Evolutionary conservation across 2,797 vertebrate genomes (phyloP).

Genomic region (Lithobates pipiens): DNA sequence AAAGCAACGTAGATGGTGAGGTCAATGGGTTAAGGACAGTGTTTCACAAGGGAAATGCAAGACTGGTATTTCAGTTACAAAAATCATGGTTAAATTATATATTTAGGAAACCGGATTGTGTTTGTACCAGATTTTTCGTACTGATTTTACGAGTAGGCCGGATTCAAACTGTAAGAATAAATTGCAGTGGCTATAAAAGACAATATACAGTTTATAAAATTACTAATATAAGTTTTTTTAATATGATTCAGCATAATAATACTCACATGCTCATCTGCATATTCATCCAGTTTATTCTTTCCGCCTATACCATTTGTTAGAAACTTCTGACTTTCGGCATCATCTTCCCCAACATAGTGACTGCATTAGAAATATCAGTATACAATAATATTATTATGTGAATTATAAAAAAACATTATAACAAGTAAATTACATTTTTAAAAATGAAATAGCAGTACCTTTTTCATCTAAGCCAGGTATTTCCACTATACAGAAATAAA

Average conservation of each 20-base stretch:
- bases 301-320: conserved; percentile 88
- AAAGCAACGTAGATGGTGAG: conserved; percentile 37
- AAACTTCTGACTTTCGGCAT: conserved; percentile 90
- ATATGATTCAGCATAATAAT: not conserved
- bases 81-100: not conserved
- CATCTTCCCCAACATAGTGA: conserved; percentile 84
- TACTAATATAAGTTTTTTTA: no score
- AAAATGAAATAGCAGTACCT: no score
- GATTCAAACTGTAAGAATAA: no score
- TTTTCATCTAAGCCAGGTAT: no score
- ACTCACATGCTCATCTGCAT: conserved; percentile 92
- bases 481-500: no score
- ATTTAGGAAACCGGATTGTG: not conserved
- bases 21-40: conserved; percentile 49
- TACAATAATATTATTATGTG: not conserved
- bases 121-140: not conserved
- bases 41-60: conserved; percentile 34
- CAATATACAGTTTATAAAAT: no score
- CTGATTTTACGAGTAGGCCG: not conserved
- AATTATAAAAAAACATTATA: no score
- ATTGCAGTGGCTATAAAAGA: not conserved
- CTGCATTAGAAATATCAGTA: conserved; percentile 68
- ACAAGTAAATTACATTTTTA: no score
- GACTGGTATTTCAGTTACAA: conserved; percentile 6
- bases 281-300: conserved; percentile 89